Evolutionary conservation across 2,888 invertebrate genomes (phyloP).

Genomic region (Eristalinus aeneus): DNA sequence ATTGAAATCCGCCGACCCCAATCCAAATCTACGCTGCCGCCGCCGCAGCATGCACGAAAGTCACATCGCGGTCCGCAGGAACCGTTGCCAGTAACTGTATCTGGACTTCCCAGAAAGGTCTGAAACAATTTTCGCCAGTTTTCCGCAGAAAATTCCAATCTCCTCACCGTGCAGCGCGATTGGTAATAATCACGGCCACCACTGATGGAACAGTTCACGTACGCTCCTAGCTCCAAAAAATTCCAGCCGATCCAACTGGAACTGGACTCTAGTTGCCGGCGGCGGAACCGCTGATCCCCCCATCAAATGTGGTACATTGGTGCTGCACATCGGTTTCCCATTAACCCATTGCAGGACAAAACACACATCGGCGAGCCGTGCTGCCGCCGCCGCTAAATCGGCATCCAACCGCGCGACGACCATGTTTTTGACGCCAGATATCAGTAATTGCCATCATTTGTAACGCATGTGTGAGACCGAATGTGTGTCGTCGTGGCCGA

Average conservation of each 20-base stretch:
- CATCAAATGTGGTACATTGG: conserved; percentile 69
- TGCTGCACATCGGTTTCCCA: conserved; percentile 69
- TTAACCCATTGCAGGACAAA: conserved; percentile 67
- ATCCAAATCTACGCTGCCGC: conserved; percentile 15
- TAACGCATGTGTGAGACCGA: conserved; percentile 54
- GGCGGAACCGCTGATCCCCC: conserved; percentile 31
- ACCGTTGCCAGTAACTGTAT: conserved; percentile 64
- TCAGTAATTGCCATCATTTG: conserved; percentile 71
- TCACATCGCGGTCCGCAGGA: conserved; percentile 8
- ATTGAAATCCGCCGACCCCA: conserved; percentile 45
- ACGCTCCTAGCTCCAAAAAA: conserved; percentile 40
- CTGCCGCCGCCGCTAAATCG: conserved; percentile 13
- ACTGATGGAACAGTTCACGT: conserved; percentile 59
- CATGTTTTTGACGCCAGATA: conserved; percentile 70
- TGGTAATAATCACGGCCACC: conserved; percentile 29
- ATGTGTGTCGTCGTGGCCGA: conserved; percentile 20
- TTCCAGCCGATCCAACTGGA: conserved; percentile 35
- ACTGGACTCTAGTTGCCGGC: background rate
- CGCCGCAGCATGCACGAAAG: conserved; percentile 8
- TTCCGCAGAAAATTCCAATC: conserved; percentile 54
- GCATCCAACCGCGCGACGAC: conserved; percentile 59
- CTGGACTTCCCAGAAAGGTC: conserved; percentile 64
- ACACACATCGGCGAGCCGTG: conserved; percentile 42
- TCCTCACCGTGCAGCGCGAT: background rate
- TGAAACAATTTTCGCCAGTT: conserved; percentile 59